Conservation (phyloP, 1,140 invertebrate genomes). For the Drosophila melanica region DNA sequence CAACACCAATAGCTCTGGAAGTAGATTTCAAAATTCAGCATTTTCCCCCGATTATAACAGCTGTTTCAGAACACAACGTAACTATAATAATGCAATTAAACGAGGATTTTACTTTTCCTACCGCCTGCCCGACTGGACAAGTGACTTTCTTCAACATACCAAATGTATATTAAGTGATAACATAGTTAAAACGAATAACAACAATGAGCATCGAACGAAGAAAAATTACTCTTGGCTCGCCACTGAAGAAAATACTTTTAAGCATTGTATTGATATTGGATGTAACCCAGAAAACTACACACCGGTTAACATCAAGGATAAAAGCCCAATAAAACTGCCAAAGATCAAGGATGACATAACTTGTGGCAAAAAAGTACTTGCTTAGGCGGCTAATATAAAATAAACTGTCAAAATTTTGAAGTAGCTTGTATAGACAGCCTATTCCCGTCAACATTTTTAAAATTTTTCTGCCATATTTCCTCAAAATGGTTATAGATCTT, state of each 20-base stretch:
- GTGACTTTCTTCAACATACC: slow-evolving; percentile 35
- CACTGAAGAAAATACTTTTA: not conserved
- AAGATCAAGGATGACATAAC: slow-evolving; percentile 71
- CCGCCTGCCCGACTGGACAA: slow-evolving; percentile 58
- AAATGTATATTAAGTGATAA: slow-evolving; percentile 29
- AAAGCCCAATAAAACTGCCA: slow-evolving; percentile 17
- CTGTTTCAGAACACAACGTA: slow-evolving; percentile 1
- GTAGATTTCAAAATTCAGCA: not conserved
- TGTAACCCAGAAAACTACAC: not conserved
- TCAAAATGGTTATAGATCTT: slow-evolving; percentile 53
- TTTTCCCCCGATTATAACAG: not conserved
- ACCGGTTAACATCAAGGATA: not conserved
- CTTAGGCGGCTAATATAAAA: slow-evolving; percentile 16
- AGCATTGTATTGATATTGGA: not conserved
- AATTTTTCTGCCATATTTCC: not conserved
- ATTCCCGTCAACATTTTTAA: not conserved
- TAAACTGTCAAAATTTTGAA: slow-evolving; percentile 27
- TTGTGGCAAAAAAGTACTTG: slow-evolving; percentile 47
- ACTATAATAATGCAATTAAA: slow-evolving; percentile 35
- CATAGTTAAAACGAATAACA: not conserved
- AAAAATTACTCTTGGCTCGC: not conserved
- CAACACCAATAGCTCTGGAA: not conserved
- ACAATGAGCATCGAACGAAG: not conserved
- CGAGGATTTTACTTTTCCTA: slow-evolving; percentile 50
- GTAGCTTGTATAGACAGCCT: not conserved